Base-by-base conservation (phyloP, 2,888 invertebrate genomes). In the Deilephila porcellus region DNA sequence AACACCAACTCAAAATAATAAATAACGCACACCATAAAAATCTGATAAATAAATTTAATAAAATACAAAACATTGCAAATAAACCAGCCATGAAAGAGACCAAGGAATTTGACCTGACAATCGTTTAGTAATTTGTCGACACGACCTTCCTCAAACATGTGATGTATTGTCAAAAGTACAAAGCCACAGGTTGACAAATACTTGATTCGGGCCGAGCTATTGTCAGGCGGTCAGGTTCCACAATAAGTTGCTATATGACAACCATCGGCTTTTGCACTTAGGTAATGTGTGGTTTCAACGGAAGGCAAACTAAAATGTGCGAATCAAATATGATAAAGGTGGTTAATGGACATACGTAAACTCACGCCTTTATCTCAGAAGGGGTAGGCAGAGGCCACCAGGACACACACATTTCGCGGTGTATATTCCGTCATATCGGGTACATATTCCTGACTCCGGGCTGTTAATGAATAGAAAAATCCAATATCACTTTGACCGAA, bases 201-300 rank as follows among this genome's bases (percentile, higher is more conserved):
- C 84, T 83, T 88, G 90, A 89, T 87, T 87, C 83, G 81, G 88
- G 89, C 79, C 79, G 45, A 64, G 63, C 82, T 75, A 83, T 86
- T 85, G 85, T 84, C 75, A 77, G 70, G 81, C 74, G 79, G 77
- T 74, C 75, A 81, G 76, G 75, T 70, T 6, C 76, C 37, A 71
- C 6, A 20, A 53, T 56, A 67, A n/a, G 67, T 34, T 56, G 34
- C 34, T 52, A 14, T 25, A 32, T 53, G 25, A 59, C 53, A 59
- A 73, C 60, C n/a, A 60, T 45, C 67, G n/a, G 25, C 37, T n/a
- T 73, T 73, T 52, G 25, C 52, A 53, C 20, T 29, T 32, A n/a
- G 4, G 25, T 25, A 70, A 52, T 20, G 52, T 8, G 19, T 11
- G 20, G 67, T 45, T 7, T 63, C 19, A 60, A 60, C 60, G 11